Percentiles rank a stretch among this genome's conserved stretches.
Conservation (phyloP, 2,113 vertebrate genomes). For the Pleuronectes platessa region DNA sequence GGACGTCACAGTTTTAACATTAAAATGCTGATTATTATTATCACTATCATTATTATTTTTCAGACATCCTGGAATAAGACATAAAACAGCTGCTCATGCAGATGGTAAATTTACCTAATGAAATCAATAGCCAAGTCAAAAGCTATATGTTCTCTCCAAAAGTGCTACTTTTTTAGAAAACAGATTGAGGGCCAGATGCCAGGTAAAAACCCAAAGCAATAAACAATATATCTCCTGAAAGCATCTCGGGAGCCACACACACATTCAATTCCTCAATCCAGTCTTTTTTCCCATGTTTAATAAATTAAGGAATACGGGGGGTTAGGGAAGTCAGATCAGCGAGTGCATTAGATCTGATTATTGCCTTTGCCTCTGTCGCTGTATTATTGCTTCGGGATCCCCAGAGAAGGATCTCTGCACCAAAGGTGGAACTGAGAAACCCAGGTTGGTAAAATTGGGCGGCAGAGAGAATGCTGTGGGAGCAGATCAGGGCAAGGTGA, state of each 20-base stretch:
- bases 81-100: not conserved
- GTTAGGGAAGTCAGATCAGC: conserved; percentile 76
- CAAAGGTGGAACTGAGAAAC: conserved; percentile 48
- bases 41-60: not conserved
- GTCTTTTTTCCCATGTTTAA: conserved; percentile 70
- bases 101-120: not conserved
- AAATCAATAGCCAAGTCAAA: conserved; percentile 11
- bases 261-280: conserved; percentile 56
- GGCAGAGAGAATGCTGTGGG: conserved; percentile 27
- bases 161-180: conserved; percentile 25
- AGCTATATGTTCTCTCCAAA: conserved; percentile 19
- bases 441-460: conserved; percentile 56
- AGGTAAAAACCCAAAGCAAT: conserved; percentile 74
- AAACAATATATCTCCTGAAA: conserved; percentile 71
- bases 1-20: too few relatives aligned
- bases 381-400: conserved; percentile 80
- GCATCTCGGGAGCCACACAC: conserved; percentile 55
- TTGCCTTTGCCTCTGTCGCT: conserved; percentile 72
- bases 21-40: not conserved
- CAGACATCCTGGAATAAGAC: not conserved
- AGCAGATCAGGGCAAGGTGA: conserved; percentile 50
- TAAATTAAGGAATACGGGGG: conserved; percentile 80
- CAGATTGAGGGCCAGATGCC: conserved; percentile 13
- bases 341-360: conserved; percentile 80
- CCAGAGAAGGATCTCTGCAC: conserved; percentile 58